Base-by-base conservation (phyloP, 2,888 invertebrate genomes). In the Lacanobia oleracea region DNA sequence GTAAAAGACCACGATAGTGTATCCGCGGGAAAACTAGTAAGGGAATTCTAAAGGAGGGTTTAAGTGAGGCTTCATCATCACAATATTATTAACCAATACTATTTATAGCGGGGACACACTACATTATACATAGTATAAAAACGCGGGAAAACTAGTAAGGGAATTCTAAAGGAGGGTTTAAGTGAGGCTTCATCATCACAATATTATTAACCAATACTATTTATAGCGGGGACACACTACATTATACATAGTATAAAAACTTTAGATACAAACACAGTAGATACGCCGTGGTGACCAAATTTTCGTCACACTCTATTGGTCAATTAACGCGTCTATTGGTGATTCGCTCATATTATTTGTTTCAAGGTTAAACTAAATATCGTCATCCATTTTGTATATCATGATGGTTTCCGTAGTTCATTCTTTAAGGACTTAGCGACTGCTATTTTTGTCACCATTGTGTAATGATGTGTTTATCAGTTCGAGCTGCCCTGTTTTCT, bases 251-350 rank as follows among this genome's bases (percentile, higher is more conserved):
- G 18, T 33, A 62, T 68, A 62, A 66, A 75, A 80, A 59, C 40
- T 23, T 37, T 51, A n/a, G 12, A 14, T 23, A 14, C 40, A 27
- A 18, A 53, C 14, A n/a, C 18, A 60, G 45, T 33, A 12, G 37
- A 62, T 43, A 67, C 33, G 59, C 23, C 3, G 12, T 65, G 37
- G 40, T 61, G 37, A 51, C 40, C 48, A 75, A 37, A 14, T 50
- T 67, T 69, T 77, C 61, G 70, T 73, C 67, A 73, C 64, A 51
- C 64, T 82, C 51, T 64, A 80, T 67, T 78, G 82, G 53, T 54
- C 80, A 80, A 82, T 80, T 78, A 72, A 78, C 72, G 60, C 60
- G 51, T 65, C 51, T 67, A 67, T 78, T 72, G 79, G 40, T 43
- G 67, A 79, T 78, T 82, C 69, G 82, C 18, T 69, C 40, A 33